Evolutionary conservation across 1,140 invertebrate genomes (phyloP), one percentile per base, ranked within the genome.

Genomic region (Diorhabda elongata): DNA sequence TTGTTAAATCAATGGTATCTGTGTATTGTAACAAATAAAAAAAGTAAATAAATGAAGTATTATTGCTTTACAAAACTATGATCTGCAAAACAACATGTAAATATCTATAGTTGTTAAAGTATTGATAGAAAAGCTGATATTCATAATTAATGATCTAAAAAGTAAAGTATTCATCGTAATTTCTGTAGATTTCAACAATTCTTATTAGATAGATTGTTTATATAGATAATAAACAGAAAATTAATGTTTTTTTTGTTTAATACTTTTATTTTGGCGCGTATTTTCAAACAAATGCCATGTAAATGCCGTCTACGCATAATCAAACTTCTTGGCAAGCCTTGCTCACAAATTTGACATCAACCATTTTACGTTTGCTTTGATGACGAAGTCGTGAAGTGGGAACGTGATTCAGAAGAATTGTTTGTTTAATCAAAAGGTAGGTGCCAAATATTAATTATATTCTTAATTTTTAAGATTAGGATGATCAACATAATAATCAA

Each of bases 251-350:
- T 26, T 26, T 52, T 52, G 9, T 52, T 52, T 52, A 52, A 52
- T 52, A 8, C n/a, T 44, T 47, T 9, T 47, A 5, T 11, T 72
- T 73, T 73, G 47, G 61, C 73, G 73, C 67, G 61, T 58, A 71
- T 71, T 71, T 73, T 73, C 62, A 66, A 73, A 69, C 58, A 6
- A 61, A 61, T 72, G 64, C 61, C 61, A 26, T 44, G 47, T 64
- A 74, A 69, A 70, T 75, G 73, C 74, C 73, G 67, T 76, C 73
- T 76, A 76, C 73, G 74, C 72, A 72, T 61, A 47, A 45, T 70
- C 68, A 74, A 74, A 71, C 67, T 69, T 72, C 73, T 76, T 76
- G 74, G 71, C 72, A 76, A 68, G 70, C 70, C 66, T 68, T 66
- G 73, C 47, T 52, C 47, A 71, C 69, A 67, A 70, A 72, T 70